phyloP scores from a whole-genome alignment of 2,888 invertebrate genomes.

The Caenorhabditis drosophilae region DNA sequence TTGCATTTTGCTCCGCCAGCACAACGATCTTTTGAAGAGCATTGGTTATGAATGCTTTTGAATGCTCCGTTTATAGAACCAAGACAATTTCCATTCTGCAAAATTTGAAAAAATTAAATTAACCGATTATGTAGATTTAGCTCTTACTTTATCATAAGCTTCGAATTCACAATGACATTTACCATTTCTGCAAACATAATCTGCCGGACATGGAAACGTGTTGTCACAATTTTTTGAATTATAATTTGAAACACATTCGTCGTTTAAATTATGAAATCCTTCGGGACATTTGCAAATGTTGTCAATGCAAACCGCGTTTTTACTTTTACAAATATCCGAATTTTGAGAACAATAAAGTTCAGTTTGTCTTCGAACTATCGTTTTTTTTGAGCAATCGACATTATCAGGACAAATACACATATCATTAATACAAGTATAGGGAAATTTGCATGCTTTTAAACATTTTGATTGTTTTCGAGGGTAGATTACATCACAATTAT shows the following conservation, averaged over 20 bases:
- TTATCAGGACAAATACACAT: constrained; percentile 32
- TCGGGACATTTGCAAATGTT: constrained; percentile 51
- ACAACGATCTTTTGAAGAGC: constrained; percentile 56
- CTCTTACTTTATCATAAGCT: no score
- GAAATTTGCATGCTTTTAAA: constrained; percentile 22
- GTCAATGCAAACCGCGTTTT: constrained; percentile 51
- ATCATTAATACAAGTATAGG: constrained; percentile 26
- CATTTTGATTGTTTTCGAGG: constrained; percentile 9
- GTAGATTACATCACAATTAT: constrained; percentile 10
- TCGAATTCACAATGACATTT: constrained; percentile 43
- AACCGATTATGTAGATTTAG: constrained; percentile 34
- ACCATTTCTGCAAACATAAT: constrained; percentile 29
- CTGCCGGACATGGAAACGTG: constrained; percentile 13
- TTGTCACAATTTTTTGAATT: constrained; percentile 6
- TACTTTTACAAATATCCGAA: constrained; percentile 43
- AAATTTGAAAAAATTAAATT: constrained; percentile 10
- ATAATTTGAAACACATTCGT: constrained; percentile 36
- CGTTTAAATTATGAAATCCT: constrained; percentile 38
- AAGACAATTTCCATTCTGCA: constrained; percentile 45
- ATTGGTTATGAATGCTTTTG: constrained; percentile 53
- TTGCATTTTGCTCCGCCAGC: constrained; percentile 61
- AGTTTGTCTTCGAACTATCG: constrained; percentile 4
- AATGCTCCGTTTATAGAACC: constrained; percentile 34
- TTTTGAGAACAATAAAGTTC: constrained; percentile 42
- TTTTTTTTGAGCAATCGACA: constrained; percentile 8